These are phyloP conservation scores for Agelastica alni DNA, from an alignment of 2,888 invertebrate genomes.

Conservation along the genomic window DNA sequence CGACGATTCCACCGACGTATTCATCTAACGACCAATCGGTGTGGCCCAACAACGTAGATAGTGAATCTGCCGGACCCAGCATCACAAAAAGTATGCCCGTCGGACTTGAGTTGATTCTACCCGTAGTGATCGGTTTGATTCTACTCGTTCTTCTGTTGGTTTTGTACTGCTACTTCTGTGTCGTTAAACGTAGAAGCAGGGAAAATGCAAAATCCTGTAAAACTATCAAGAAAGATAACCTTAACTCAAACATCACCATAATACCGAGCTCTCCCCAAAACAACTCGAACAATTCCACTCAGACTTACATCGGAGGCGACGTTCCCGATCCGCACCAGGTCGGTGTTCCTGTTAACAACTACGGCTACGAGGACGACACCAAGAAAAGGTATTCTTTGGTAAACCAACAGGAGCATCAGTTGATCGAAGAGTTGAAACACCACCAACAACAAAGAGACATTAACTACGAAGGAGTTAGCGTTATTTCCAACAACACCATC, in stretches of 20 bases:
- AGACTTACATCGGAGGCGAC: slow-evolving; percentile 47
- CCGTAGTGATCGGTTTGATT: slow-evolving; percentile 57
- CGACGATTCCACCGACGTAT: slow-evolving; percentile 56
- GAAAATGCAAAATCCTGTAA: slow-evolving; percentile 46
- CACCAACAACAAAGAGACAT: slow-evolving; percentile 51
- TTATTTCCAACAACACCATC: slow-evolving; percentile 55
- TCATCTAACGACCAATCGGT: slow-evolving; percentile 50
- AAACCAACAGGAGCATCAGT: slow-evolving; percentile 57
- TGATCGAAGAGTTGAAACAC: slow-evolving; percentile 56
- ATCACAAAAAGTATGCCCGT: slow-evolving; percentile 54
- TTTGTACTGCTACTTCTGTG: slow-evolving; percentile 59
- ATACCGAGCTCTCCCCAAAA: slow-evolving; percentile 55
- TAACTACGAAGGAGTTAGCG: slow-evolving; percentile 50
- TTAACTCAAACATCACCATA: slow-evolving; percentile 56
- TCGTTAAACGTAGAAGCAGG: slow-evolving; percentile 52
- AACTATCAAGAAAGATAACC: slow-evolving; percentile 51
- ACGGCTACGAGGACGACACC: slow-evolving; percentile 56
- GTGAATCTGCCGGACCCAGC: slow-evolving; percentile 53
- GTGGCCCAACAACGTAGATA: slow-evolving; percentile 51
- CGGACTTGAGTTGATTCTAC: slow-evolving; percentile 58
- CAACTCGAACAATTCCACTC: slow-evolving; percentile 43
- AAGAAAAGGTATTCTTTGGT: slow-evolving; percentile 59
- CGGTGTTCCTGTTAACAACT: slow-evolving; percentile 56
- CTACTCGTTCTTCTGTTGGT: slow-evolving; percentile 56
- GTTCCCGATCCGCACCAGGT: slow-evolving; percentile 55